Percentiles rank a stretch among this genome's conserved stretches.
Conservation (phyloP, 2,113 vertebrate genomes). For the Lasiurus cinereus region DNA sequence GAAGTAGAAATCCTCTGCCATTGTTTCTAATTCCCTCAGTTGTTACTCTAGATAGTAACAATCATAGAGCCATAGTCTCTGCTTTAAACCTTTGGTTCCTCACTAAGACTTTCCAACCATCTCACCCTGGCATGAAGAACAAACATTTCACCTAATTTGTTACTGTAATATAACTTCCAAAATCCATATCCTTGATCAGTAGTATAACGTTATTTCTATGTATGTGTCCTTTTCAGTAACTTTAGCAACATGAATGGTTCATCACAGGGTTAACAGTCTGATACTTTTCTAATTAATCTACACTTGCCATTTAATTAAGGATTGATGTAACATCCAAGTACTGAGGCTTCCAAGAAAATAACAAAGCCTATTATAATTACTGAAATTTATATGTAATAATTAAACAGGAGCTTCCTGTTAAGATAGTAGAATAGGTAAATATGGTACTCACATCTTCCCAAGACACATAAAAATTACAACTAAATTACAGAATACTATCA, state of each 20-base stretch:
- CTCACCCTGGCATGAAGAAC: background rate
- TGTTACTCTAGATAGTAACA: background rate
- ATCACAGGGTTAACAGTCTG: background rate
- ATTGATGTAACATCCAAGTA: background rate
- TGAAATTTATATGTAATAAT: background rate
- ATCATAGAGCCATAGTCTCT: background rate
- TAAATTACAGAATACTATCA: background rate
- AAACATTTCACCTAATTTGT: background rate
- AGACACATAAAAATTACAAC: background rate
- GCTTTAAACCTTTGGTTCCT: background rate
- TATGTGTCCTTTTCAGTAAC: background rate
- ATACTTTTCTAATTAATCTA: slow-evolving; percentile 35
- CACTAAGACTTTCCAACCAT: background rate
- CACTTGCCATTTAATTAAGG: background rate
- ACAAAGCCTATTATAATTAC: background rate
- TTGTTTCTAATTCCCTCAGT: background rate
- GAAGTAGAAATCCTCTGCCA: background rate
- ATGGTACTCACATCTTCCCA: background rate
- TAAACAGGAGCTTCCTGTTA: background rate
- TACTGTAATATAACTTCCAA: background rate
- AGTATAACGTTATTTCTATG: slow-evolving; percentile 20
- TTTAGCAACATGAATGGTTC: background rate
- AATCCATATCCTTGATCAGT: background rate
- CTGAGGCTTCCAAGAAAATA: background rate
- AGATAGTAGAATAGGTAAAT: background rate